Evolutionary conservation across 2,113 vertebrate genomes (phyloP).

Genomic region (Labeo rohita): DNA sequence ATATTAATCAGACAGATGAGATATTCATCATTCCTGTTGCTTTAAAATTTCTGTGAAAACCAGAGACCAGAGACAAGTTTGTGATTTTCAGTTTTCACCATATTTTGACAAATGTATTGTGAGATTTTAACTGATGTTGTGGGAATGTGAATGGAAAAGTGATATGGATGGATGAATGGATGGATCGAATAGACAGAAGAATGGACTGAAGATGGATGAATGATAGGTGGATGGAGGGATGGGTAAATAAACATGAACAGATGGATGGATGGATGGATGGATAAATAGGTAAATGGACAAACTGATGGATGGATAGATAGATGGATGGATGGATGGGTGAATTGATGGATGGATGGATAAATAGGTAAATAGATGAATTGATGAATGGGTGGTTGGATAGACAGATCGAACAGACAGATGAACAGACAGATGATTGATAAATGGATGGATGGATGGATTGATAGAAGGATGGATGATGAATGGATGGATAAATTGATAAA

Average conservation of each 20-base stretch:
- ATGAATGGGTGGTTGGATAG: background rate
- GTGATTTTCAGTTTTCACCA: background rate
- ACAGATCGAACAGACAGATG: background rate
- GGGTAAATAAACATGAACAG: too few relatives aligned
- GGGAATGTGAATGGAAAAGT: background rate
- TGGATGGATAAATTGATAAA: background rate
- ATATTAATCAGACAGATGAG: background rate
- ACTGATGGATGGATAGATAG: background rate
- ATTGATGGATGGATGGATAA: background rate
- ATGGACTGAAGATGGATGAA: too few relatives aligned
- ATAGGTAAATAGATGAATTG: background rate
- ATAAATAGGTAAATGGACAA: background rate
- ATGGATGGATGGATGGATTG: background rate
- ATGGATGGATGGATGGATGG: background rate
- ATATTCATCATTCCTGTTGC: background rate
- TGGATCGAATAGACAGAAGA: too few relatives aligned
- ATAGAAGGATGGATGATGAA: background rate
- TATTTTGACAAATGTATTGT: background rate
- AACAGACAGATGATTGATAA: too few relatives aligned
- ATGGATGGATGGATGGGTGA: background rate
- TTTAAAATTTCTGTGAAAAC: background rate
- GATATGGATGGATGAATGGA: too few relatives aligned
- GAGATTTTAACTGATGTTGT: background rate
- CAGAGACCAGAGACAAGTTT: background rate
- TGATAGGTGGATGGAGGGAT: too few relatives aligned